Base-by-base conservation (phyloP, 1,140 invertebrate species). In the Cyrtorhinus lividipennis region DNA sequence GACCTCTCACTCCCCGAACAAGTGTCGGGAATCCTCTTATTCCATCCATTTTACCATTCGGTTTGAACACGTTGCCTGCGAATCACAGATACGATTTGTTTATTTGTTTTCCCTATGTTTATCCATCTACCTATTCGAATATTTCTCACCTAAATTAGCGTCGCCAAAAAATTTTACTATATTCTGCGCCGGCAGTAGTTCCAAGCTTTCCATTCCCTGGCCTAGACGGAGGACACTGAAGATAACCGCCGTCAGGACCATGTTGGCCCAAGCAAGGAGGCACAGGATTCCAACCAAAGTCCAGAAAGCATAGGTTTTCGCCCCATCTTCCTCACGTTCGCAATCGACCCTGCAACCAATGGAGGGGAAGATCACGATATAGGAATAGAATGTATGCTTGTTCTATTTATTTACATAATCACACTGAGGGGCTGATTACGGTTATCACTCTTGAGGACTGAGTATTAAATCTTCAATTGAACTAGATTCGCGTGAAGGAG, bases 171-270 rank as follows among this genome's bases (percentile, higher is more conserved):
- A 89, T 72, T 93, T 92, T 0, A 91, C 76, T 0, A 87, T 73
- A 66, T 82, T 80, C 62, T 84, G 80, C 57, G 86, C 82, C 0
- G 87, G 83, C 27, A 92, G 80, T 62, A 93, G 78, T 73, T 95
- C 90, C 68, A 95, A 80, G 62, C 85, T 86, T 71, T 91, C 83
- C 80, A 95, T 87, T 45, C 88, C 82, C 69, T 82, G 80, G n/a
- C 63, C 63, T 61, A 90, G 74, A 59, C 82, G 71, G 56, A 90
- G 73, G 5, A 90, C 84, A 10, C 81, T 82, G 46, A 88, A 75
- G 53, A 87, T 83, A 1, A 81, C 81, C 45, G 86, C 76, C 0
- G 84, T 88, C 18, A 90, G 74, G 22, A 86, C 72, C 45, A 88
- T 74, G 75, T 91, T 90, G 0, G 83, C 82, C 23, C 88, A 72